These are phyloP conservation scores for Brachionus manjavacas DNA, from an alignment of 1,140 invertebrate genomes.

Conservation along the genomic window DNA sequence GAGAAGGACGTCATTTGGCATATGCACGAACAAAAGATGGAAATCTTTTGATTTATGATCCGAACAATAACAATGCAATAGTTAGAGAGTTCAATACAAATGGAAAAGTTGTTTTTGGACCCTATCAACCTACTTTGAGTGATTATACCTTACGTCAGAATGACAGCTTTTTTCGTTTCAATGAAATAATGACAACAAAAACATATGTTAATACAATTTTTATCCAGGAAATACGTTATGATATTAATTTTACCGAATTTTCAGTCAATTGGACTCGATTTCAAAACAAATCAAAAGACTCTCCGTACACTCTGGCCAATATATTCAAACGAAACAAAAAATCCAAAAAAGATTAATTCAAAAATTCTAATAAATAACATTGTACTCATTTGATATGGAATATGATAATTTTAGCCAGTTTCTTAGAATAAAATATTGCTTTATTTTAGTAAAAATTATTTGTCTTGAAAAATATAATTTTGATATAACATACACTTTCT, in stretches of 20 bases:
- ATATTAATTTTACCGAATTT: not conserved
- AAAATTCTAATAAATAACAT: too few species aligned
- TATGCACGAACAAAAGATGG: not conserved
- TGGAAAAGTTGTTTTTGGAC: not conserved
- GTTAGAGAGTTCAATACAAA: not conserved
- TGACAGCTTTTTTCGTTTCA: not conserved
- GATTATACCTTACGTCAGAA: not conserved
- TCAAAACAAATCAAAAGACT: not conserved
- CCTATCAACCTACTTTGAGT: not conserved
- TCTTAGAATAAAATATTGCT: too few species aligned
- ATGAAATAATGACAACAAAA: not conserved
- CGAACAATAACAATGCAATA: not conserved
- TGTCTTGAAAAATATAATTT: too few species aligned
- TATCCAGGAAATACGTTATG: not conserved
- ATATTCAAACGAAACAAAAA: not conserved
- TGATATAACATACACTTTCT: too few species aligned
- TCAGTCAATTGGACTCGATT: not conserved
- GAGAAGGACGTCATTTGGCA: not conserved
- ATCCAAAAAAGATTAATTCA: not conserved
- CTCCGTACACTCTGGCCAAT: not conserved
- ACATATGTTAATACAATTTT: not conserved
- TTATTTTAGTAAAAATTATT: too few species aligned
- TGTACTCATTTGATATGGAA: too few species aligned
- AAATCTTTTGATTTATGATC: constrained; percentile 23
- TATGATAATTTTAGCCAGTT: too few species aligned